Base-by-base conservation (phyloP, 2,113 vertebrate species). In the Uria lomvia region DNA sequence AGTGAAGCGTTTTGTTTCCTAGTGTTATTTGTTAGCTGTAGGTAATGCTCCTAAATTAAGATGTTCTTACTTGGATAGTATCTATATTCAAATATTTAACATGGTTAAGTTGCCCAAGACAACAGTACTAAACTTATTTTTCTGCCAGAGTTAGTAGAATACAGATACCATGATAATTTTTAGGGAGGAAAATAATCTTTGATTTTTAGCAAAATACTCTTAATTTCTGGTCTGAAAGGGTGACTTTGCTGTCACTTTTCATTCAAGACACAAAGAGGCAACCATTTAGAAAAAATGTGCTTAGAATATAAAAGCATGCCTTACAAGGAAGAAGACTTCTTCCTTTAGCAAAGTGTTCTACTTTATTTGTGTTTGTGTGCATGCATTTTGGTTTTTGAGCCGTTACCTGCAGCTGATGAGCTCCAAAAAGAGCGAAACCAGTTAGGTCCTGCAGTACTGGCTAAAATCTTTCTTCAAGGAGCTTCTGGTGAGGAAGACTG, bases 331-430 rank as follows among this genome's bases (percentile, higher is more conserved):
- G 36, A 47, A 62, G 49, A 24, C 21, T 77, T 40, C 55, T 52
- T 82, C 8, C 71, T 77, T 63, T 42, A 52, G 68, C 43, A 74
- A 43, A 70, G 11, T 29, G 18, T 42, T 77, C 56, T 81, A 50
- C 43, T 79, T 16, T 77, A 0, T 81, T 59, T 79, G 27, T 72
- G n/a, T 81, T 40, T 56, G 13, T 32, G 26, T 55, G 36, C 2
- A 0, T n/a, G 16, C 24, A 9, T 50, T 90, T 92, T 55, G 34
- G 3, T 5, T 67, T 85, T 92, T 94, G 88, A 95, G 97, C 97
- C 96, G 96, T 98, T 98, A 97, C 98, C 98, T 98, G 98, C 98
- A 98, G 98, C 98, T 98, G 98, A 98, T 98, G 98, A 98, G 97
- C 98, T 98, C 98, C 97, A 98, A 98, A 96, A 98, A 98, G 98